Evolutionary conservation across 2,113 vertebrate genomes (phyloP).

Genomic region (Catharus minimus): DNA sequence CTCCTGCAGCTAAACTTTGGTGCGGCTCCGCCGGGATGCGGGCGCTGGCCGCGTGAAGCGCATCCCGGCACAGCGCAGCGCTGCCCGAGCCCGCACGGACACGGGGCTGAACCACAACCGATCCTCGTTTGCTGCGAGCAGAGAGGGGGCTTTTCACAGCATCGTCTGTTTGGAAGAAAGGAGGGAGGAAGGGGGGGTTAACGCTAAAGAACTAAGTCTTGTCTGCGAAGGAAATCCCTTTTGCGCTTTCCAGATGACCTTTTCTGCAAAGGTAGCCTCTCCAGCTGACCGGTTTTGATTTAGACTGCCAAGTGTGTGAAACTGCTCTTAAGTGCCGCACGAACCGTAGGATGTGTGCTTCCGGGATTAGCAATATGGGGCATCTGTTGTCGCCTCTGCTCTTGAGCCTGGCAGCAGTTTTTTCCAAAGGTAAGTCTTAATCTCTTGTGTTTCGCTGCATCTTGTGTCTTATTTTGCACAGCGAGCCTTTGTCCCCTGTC

Average conservation of each 20-base stretch:
- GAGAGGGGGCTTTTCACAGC: background rate
- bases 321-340: background rate
- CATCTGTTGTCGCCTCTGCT: slow-evolving; percentile 69
- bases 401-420: slow-evolving; percentile 74
- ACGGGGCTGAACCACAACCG: background rate
- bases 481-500: background rate
- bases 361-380: slow-evolving; percentile 68
- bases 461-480: background rate
- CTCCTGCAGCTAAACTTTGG: slow-evolving; percentile 31
- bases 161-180: background rate
- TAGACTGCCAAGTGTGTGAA: background rate
- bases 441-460: background rate
- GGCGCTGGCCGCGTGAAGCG: background rate
- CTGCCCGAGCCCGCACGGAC: background rate
- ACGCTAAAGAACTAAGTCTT: background rate
- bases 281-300: background rate
- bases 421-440: slow-evolving; percentile 74
- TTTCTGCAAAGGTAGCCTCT: slow-evolving; percentile 13
- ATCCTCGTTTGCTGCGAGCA: background rate
- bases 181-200: background rate
- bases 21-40: background rate
- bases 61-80: background rate
- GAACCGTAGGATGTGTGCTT: slow-evolving; percentile 54
- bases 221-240: background rate
- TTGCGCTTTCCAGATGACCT: slow-evolving; percentile 9